Conservation (phyloP, 2,888 invertebrate species). For the Stenichneumon culpator region DNA sequence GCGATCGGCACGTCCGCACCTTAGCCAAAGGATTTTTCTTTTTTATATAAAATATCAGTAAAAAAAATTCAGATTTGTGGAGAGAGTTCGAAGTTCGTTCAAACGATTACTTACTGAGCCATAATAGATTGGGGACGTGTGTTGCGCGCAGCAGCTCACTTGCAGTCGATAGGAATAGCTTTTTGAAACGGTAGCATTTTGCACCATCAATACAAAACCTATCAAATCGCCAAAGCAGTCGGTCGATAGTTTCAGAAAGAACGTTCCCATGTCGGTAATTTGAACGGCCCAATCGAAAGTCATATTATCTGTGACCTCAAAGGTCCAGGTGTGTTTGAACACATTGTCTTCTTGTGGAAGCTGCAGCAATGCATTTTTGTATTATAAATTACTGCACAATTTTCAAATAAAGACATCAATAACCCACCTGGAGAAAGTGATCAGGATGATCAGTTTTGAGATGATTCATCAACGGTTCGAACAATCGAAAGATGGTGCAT, state of each 20-base stretch:
- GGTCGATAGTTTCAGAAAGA: conserved; percentile 26
- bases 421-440: conserved; percentile 7
- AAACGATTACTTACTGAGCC: conserved; percentile 8
- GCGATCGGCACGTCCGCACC: conserved; percentile 29
- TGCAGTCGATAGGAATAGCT: conserved; percentile 23
- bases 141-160: not conserved
- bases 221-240: conserved; percentile 20
- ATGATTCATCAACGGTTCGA: not conserved
- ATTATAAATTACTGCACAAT: not conserved
- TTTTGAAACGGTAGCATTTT: not conserved
- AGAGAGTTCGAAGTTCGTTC: not conserved
- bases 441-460: not conserved
- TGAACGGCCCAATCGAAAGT: conserved; percentile 20
- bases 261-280: conserved; percentile 31
- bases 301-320: not conserved
- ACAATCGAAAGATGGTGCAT: not conserved
- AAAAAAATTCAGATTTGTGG: not conserved
- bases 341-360: not conserved
- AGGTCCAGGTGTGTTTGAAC: conserved; percentile 13
- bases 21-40: not conserved
- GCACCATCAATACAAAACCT: conserved; percentile 31
- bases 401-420: not conserved
- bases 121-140: not conserved
- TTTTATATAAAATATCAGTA: not conserved
- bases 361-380: conserved; percentile 8